phyloP scores from a whole-genome alignment of 2,113 vertebrate species.

The Xiphophorus couchianus region DNA sequence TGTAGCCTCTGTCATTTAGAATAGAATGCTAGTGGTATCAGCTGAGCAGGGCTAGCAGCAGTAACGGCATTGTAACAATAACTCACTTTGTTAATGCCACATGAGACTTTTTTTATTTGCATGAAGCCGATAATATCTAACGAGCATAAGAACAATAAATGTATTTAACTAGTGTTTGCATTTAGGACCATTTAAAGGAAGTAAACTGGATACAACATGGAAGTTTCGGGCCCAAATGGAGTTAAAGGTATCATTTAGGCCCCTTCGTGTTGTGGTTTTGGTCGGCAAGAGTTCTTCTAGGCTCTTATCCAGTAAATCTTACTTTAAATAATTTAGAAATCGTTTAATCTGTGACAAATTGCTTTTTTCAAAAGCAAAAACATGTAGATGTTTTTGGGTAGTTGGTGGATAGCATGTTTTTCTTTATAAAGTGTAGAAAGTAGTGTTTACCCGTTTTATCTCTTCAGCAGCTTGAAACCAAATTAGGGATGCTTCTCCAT shows the following conservation, averaged over 20 bases:
- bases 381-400: not conserved
- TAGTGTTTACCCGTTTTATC: not conserved
- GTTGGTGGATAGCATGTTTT: not conserved
- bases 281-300: slow-evolving; percentile 63
- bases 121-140: not conserved
- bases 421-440: not conserved
- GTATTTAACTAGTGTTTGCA: not conserved
- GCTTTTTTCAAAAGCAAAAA: too few relatives aligned
- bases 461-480: not conserved
- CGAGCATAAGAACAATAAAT: fast-evolving
- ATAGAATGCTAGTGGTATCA: slow-evolving; percentile 40
- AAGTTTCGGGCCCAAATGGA: slow-evolving; percentile 26
- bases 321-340: not conserved
- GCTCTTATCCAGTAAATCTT: not conserved
- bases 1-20: slow-evolving; percentile 10
- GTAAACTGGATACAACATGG: not conserved
- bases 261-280: slow-evolving; percentile 61
- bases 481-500: not conserved
- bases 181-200: fast-evolving
- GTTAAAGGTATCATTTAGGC: slow-evolving; percentile 62
- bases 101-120: not conserved
- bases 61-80: slow-evolving; percentile 7
- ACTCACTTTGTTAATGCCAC: not conserved
- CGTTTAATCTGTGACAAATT: too few relatives aligned
- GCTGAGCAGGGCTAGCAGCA: slow-evolving; percentile 30